Conservation (phyloP, 2,113 vertebrate genomes). For the Aix galericulata region DNA sequence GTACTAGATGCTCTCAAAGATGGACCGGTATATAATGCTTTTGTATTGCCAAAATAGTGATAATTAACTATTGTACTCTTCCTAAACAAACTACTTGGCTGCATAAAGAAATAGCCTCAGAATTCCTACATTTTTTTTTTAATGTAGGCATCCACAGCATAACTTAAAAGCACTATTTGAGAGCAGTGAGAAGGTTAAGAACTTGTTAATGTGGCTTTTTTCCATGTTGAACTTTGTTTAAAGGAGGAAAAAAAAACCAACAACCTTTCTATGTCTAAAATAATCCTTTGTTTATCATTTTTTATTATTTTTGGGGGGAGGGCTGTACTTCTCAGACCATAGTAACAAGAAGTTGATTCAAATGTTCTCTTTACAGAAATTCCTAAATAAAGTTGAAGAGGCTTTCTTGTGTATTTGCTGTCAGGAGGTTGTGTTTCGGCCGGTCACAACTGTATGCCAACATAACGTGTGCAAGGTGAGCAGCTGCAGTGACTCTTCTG, state of each 20-base stretch:
- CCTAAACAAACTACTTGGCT: background rate
- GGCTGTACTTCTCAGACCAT: background rate
- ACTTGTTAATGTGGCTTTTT: background rate
- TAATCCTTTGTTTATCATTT: background rate
- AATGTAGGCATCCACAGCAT: background rate
- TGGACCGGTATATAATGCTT: conserved; percentile 79
- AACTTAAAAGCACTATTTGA: background rate
- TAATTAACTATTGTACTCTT: background rate
- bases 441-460: conserved; percentile 92
- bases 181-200: background rate
- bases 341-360: accelerated
- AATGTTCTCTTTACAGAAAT: conserved; percentile 79
- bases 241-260: no score
- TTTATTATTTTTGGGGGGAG: background rate
- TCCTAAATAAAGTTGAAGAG: conserved; percentile 92
- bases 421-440: conserved; percentile 93
- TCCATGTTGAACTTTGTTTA: no score
- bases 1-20: conserved; percentile 87
- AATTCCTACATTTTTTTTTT: background rate
- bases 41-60: background rate
- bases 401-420: conserved; percentile 96
- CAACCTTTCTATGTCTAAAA: background rate
- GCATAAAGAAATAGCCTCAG: background rate
- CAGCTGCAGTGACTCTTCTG: accelerated
- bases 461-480: conserved; percentile 97